Evolutionary conservation across 2,113 vertebrate species (phyloP), one percentile per base, ranked within the genome.

Genomic region (Indicator indicator): DNA sequence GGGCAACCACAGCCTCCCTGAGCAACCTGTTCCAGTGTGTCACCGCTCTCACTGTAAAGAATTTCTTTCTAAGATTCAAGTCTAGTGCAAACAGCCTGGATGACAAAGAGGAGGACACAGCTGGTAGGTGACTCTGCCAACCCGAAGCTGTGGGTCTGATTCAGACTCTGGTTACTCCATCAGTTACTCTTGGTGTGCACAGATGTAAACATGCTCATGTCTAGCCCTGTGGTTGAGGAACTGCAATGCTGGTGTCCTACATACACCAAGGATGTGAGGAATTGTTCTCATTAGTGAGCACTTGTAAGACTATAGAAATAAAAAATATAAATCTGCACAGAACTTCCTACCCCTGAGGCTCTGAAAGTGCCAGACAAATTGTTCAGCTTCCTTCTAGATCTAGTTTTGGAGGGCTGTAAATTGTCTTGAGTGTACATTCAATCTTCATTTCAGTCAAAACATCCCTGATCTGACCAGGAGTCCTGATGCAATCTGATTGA

Each of bases 401-500:
- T 59, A 54, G 71, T 94, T 96, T 86, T 89, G 85, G 70, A 16
- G 2, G 16, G 60, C 80, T 84, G 56, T 67, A 76, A 91, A 91
- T 87, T 1, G 2, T 67, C 88, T 71, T 26, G 54, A 93, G 78
- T 80, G 77, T 44, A 85, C 0, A 0, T 88, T 96, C 90, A 76
- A 69, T 87, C 92, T 90, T 88, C 89, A 74, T 96, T 91, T 89
- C 93, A 44, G 71, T 92, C 86, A 73, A n/a, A 91, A 44, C 55
- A 70, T 55, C 89, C 54, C 81, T 17, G 79, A 56, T 86, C 79
- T 4, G 13, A 52, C 59, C 63, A 71, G 3, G 28, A 26, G 74
- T 82, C 94, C 83, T 59, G 56, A 86, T 94, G 62, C 44, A 16
- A 42, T 65, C 82, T 95, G 94, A 94, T 91, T 94, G 96, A 96